Conservation (phyloP, 2,888 invertebrate species). For the Dendrolimus pini region DNA sequence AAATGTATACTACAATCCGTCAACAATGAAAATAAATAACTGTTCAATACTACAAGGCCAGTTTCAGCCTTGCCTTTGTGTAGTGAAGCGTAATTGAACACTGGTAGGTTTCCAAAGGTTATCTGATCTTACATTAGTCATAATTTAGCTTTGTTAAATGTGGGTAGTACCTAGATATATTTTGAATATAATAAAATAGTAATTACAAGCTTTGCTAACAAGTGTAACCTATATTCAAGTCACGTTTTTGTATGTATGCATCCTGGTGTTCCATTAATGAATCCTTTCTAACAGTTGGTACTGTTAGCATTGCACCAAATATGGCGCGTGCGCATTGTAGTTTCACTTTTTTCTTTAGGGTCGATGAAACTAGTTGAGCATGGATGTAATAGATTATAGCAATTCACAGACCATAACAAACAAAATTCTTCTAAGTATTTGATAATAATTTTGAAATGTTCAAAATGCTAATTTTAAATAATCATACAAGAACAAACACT, state of each 20-base stretch:
- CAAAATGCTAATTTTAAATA: no score
- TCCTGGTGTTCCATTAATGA: conserved; percentile 30
- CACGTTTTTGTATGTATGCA: conserved; percentile 34
- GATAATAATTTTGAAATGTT: no score
- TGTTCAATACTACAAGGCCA: neutral
- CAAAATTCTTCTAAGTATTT: no score
- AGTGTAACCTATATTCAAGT: conserved; percentile 20
- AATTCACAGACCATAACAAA: no score
- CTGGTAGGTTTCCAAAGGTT: neutral
- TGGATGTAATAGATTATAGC: conserved; percentile 15
- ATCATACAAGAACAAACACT: no score
- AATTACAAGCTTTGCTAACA: no score
- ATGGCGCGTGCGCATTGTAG: conserved; percentile 38
- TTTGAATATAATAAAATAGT: no score
- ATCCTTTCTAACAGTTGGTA: conserved; percentile 34
- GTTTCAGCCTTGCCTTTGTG: neutral
- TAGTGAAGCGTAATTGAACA: neutral
- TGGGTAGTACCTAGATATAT: no score
- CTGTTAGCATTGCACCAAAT: conserved; percentile 38
- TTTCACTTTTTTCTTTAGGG: conserved; percentile 33
- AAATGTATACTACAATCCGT: neutral
- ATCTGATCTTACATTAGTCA: neutral
- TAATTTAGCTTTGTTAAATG: neutral
- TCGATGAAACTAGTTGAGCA: conserved; percentile 43
- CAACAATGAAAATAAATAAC: neutral